These are phyloP conservation scores for Eidolon dupreanum DNA, from an alignment of 2,797 vertebrate genomes.

Conservation along the genomic window DNA sequence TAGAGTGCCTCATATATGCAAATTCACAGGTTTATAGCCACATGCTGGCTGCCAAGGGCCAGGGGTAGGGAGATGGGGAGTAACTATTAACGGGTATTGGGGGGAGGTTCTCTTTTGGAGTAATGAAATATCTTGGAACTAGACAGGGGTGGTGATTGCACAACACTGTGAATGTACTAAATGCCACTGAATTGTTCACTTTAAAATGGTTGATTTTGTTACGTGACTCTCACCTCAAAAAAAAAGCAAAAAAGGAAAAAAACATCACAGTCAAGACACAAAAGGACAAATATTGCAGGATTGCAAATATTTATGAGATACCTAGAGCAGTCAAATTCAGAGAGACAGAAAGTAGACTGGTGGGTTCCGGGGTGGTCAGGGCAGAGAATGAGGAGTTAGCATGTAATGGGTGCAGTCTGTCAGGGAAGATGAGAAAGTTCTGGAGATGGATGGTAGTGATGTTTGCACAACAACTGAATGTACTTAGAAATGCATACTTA, in stretches of 20 bases:
- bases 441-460: fast-evolving
- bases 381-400: background rate
- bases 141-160: background rate
- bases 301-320: background rate
- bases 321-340: background rate
- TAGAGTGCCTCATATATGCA: background rate
- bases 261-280: background rate
- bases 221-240: background rate
- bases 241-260: background rate
- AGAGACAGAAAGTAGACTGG: background rate
- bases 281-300: background rate
- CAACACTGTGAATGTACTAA: background rate
- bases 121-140: background rate
- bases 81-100: background rate
- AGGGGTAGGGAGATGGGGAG: background rate
- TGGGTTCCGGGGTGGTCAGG: fast-evolving
- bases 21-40: background rate
- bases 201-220: background rate
- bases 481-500: background rate
- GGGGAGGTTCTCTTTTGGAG: background rate
- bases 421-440: background rate
- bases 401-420: background rate
- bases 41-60: background rate
- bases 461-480: background rate
- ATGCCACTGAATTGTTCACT: background rate